Evolutionary conservation across 2,113 vertebrate species (phyloP).

Genomic region (Brachypteracias leptosomus): DNA sequence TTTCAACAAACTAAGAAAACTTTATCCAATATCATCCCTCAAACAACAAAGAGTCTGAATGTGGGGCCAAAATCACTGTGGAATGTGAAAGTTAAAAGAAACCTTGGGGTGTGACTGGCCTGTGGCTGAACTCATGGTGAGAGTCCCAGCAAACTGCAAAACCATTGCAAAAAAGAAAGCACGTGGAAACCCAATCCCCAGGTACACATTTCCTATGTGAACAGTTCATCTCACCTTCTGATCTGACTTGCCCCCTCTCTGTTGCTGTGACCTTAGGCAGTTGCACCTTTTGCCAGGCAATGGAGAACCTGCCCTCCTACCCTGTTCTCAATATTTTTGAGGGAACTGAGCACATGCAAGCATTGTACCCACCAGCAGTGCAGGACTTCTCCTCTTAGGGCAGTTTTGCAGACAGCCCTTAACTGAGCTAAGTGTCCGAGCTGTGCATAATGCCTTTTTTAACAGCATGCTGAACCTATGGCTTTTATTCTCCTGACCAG

Average conservation of each 20-base stretch:
- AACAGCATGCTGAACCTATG: neutral
- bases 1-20: neutral
- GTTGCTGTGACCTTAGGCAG: neutral
- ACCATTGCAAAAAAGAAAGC: neutral
- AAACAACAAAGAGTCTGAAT: neutral
- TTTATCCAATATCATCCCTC: neutral
- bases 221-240: neutral
- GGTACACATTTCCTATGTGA: neutral
- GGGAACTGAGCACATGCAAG: neutral
- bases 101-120: neutral
- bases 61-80: neutral
- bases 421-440: neutral
- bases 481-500: constrained; percentile 27
- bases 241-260: neutral
- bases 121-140: neutral
- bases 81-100: neutral
- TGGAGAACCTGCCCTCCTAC: neutral
- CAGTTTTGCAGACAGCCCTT: neutral
- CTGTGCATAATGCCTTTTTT: neutral
- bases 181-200: neutral
- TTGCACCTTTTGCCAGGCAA: fast-evolving
- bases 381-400: neutral
- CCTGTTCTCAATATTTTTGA: neutral
- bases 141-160: neutral
- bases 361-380: neutral